Base-by-base conservation (phyloP, 2,113 vertebrate genomes). In the Pteropus alecto region DNA sequence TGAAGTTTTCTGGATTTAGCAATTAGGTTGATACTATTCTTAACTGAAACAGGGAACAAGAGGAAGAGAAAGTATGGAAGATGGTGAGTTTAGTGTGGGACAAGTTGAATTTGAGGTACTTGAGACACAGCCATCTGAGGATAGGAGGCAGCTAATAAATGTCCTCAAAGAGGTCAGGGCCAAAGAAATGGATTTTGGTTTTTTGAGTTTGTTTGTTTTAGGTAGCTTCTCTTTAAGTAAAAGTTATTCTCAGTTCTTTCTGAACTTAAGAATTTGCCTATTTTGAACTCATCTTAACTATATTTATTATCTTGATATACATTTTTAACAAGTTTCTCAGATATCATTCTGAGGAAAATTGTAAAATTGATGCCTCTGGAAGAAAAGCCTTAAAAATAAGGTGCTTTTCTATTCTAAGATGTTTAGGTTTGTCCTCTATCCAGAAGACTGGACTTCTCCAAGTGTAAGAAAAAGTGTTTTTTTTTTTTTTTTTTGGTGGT, bases 211-310 rank as follows among this genome's bases (percentile, higher is more conserved):
- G 3, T 35, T 81, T 54, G 76, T 65, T 51, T 87, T 85, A 28
- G 16, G 16, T 65, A 83, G 12, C 21, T 96, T 79, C 51, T 71
- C 96, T 94, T 65, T 73, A 92, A 90, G 35, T 14, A 51, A 76
- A 68, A 54, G 51, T 76, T 87, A 61, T 86, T 92, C 54, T 88
- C 79, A n/a, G 24, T 87, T 96, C 30, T 93, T 84, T 96, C 60
- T 63, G 51, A 63, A 70, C 74, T 79, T 79, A 73, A 4, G 13
- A 65, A 70, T 94, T 88, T 96, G 22, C n/a, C 38, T 21, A 93
- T 56, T 93, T 56, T 91, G 48, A 93, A 21, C 7, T 94, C 41
- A 78, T 63, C 60, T 74, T 85, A 46, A 21, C 30, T 93, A 28
- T 87, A 46, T 38, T 38, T 46, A 46, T 68, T 86, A 48, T 94